A percentile compares a stretch with the other conserved stretches of the same genome.
phyloP scores from a whole-genome alignment of 2,888 invertebrate genomes.

The Crepidodera aurea region DNA sequence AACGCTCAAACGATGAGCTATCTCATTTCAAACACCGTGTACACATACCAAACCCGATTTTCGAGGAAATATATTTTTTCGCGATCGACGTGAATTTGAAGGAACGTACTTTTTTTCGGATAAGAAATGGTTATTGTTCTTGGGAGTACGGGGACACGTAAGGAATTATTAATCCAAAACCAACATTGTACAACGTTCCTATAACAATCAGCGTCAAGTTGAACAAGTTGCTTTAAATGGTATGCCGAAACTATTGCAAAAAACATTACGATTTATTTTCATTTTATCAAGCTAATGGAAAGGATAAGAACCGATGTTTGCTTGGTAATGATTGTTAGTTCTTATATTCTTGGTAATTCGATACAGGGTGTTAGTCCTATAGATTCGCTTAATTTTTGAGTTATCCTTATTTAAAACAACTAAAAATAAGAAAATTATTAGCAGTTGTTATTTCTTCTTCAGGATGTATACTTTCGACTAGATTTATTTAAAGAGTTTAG shows the following conservation, averaged over 20 bases:
- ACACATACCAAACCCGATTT: too few relatives aligned
- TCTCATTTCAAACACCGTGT: too few relatives aligned
- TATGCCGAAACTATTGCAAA: background rate
- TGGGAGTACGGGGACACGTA: background rate
- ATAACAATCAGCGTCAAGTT: background rate
- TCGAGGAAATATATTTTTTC: too few relatives aligned
- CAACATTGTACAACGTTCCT: background rate
- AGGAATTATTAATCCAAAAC: background rate
- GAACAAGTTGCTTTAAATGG: background rate
- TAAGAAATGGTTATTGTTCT: slow-evolving; percentile 7
- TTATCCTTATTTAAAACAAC: too few relatives aligned
- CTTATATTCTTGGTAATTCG: background rate
- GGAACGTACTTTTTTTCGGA: background rate
- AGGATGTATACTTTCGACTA: too few relatives aligned
- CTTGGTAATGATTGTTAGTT: background rate
- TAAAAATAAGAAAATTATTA: too few relatives aligned
- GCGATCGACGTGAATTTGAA: too few relatives aligned
- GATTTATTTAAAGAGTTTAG: too few relatives aligned
- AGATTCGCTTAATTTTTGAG: too few relatives aligned
- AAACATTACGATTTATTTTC: background rate
- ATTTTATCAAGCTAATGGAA: background rate
- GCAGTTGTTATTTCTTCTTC: too few relatives aligned
- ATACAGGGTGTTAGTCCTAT: too few relatives aligned
- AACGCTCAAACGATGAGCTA: too few relatives aligned
- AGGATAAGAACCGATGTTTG: background rate